Base-by-base conservation (phyloP, 2,888 invertebrate genomes). In the Phengaris arion region DNA sequence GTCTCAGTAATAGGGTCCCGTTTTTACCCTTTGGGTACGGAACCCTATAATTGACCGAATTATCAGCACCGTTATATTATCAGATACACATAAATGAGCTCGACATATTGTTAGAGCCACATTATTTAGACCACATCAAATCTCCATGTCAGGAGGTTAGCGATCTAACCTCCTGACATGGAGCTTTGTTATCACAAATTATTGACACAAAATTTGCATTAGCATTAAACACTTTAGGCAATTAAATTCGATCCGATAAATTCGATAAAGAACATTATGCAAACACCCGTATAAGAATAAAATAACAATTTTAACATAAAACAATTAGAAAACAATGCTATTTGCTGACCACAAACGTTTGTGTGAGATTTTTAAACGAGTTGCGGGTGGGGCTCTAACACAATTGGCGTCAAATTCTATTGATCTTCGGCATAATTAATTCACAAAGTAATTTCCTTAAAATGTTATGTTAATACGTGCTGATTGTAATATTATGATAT, bases 241-340 rank as follows among this genome's bases (percentile, higher is more conserved):
- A 45, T 54, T 54, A 35, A n/a, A 45, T 13, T 55, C 68, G 69
- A 74, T 74, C 68, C 74, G 74, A 13, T 69, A 22, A 75, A 75
- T 75, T 75, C 69, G 55, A 75, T 57, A 57, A 69, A 75, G 69
- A 75, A 0, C 75, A 55, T 15, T 52, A 55, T 13, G 69, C 75
- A 46, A 69, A 75, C 69, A 55, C 46, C 69, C 59, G 12, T 69
- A 75, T 55, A 75, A 69, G 69, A 69, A 69, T 75, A 75, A 75
- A 75, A 75, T 69, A 69, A 75, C 75, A 75, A 75, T 75, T 75
- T 75, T 48, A 75, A 75, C 75, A 68, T 48, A 48, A 46, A 69
- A 69, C 75, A 75, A 69, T 75, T 75, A 22, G 75, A 68, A 57
- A 75, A 68, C 75, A 72, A 72, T 72, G 69, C 69, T 75, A 46